Evolutionary conservation across 1,140 invertebrate genomes (phyloP).

Genomic region (Sycobia sp.): DNA sequence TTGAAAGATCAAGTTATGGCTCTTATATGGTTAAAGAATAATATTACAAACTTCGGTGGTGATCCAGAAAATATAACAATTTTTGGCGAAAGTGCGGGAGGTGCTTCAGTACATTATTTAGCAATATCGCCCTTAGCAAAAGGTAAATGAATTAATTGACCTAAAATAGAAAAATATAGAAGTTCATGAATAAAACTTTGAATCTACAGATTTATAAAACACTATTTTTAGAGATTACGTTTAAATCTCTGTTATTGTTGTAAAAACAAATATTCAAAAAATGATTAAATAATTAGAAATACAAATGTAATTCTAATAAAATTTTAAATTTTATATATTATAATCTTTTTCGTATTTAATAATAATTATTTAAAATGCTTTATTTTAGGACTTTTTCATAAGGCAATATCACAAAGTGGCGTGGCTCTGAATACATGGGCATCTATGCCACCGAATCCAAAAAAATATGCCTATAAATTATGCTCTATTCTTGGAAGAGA

Average conservation of each 20-base stretch:
- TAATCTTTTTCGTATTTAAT: not conserved
- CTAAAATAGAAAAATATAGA: too few species aligned
- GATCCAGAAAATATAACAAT: conserved; percentile 68
- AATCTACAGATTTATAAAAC: too few species aligned
- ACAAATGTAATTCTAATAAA: too few species aligned
- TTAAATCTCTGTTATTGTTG: too few species aligned
- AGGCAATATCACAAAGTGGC: conserved; percentile 67
- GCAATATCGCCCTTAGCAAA: conserved; percentile 43
- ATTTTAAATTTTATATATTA: not conserved
- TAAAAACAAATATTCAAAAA: not conserved
- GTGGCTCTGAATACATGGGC: conserved; percentile 58
- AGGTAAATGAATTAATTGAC: conserved; percentile 31
- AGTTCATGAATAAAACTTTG: too few species aligned
- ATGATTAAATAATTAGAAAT: too few species aligned
- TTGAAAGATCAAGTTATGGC: conserved; percentile 62
- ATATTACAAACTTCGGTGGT: conserved; percentile 68
- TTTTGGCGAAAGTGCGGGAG: conserved; percentile 68
- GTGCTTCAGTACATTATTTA: conserved; percentile 55
- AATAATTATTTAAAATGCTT: conserved; percentile 11
- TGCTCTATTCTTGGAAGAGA: conserved; percentile 50
- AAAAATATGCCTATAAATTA: conserved; percentile 42
- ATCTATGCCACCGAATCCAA: conserved; percentile 54
- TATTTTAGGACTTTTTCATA: conserved; percentile 63
- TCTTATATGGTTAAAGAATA: conserved; percentile 57
- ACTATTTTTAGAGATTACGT: too few species aligned